Percentiles rank a stretch among this genome's conserved stretches.
These are phyloP conservation scores for Actinostola sp. DNA, from an alignment of 92 coral and sea anemone species.

Conservation along the genomic window DNA sequence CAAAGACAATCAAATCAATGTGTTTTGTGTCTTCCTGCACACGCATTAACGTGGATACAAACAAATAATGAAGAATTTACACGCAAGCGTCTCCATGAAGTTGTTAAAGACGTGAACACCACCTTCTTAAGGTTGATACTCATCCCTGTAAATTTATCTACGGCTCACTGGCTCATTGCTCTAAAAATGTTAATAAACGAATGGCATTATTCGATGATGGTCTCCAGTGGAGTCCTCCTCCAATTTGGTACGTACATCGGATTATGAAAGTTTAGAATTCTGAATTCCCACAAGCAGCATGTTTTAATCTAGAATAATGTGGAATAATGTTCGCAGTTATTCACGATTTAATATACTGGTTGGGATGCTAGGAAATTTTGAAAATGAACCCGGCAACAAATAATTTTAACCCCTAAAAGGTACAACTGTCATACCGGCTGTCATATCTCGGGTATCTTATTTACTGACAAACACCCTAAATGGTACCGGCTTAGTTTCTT, in stretches of 20 bases:
- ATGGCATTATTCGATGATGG: constrained; percentile 6
- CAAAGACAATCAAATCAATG: too few species aligned
- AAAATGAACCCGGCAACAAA: too few species aligned
- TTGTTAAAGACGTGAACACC: neutral
- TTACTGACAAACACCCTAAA: too few species aligned
- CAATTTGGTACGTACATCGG: neutral
- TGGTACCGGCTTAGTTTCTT: too few species aligned
- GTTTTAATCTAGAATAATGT: neutral
- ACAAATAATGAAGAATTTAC: constrained; percentile 7
- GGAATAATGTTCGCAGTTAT: neutral
- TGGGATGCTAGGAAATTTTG: too few species aligned
- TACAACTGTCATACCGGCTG: neutral
- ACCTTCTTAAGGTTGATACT: neutral
- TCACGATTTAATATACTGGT: neutral
- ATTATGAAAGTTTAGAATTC: neutral
- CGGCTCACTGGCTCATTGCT: constrained; percentile 17
- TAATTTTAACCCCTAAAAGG: too few species aligned
- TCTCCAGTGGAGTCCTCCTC: neutral
- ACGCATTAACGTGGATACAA: constrained; percentile 20
- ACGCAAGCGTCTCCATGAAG: neutral
- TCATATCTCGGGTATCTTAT: neutral
- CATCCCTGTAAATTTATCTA: neutral
- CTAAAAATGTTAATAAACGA: neutral
- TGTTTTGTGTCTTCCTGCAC: constrained; percentile 4
- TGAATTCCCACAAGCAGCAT: neutral